These are phyloP conservation scores for Coelopa frigida DNA, from an alignment of 1,140 invertebrate species.

Conservation along the genomic window DNA sequence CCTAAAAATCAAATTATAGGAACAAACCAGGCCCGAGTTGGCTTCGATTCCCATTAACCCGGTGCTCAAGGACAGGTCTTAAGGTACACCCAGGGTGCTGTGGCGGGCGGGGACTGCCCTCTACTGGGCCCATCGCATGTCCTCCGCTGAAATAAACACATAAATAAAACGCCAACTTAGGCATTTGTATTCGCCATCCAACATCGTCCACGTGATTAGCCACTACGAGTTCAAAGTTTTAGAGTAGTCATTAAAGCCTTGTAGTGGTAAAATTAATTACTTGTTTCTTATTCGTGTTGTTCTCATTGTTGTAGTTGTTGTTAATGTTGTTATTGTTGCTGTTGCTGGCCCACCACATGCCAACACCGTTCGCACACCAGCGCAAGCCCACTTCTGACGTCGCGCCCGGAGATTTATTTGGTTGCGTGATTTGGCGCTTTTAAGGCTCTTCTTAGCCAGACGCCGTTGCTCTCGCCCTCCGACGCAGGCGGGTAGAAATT, in stretches of 20 bases:
- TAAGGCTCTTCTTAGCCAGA: no score
- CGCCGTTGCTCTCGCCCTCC: no score
- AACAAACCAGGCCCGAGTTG: slow-evolving; percentile 6
- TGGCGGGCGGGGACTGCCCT: neutral
- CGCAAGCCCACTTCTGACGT: no score
- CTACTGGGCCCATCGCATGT: neutral
- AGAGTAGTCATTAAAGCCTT: slow-evolving; percentile 45
- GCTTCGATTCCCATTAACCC: neutral
- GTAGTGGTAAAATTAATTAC: slow-evolving; percentile 46
- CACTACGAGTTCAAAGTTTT: slow-evolving; percentile 34
- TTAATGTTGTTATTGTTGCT: no score
- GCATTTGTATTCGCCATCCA: no score
- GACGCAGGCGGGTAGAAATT: no score
- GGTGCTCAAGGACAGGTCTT: slow-evolving; percentile 4
- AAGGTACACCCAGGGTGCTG: slow-evolving; percentile 1
- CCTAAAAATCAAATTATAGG: slow-evolving; percentile 40
- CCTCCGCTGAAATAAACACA: neutral
- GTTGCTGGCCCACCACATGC: no score
- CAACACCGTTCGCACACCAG: no score
- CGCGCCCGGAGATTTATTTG: no score
- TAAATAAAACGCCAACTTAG: no score
- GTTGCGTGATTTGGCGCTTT: no score
- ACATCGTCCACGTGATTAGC: no score
- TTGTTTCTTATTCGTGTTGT: slow-evolving; percentile 44
- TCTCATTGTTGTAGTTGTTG: slow-evolving; percentile 44